Base-by-base conservation (phyloP, 2,797 vertebrate species). In the Percopsis omiscomaycus region DNA sequence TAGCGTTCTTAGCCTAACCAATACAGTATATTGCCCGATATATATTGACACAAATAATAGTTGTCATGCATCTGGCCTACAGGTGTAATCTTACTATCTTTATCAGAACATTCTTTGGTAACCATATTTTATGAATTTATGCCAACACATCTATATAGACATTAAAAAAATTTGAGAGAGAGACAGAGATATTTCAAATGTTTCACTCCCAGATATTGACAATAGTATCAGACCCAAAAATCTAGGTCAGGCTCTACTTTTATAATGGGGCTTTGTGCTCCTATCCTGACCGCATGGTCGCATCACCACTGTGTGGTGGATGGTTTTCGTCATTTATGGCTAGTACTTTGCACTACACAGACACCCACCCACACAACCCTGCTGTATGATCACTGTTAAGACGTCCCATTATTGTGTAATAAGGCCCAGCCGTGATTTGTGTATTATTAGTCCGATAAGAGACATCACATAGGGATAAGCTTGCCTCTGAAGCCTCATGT, bases 401-500 rank as follows among this genome's bases (percentile, higher is more conserved):
- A 58, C 68, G 65, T 73, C 47, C 15, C 44, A 37, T 71, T 62
- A 68, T 60, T 71, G 58, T 50, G 27, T 49, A 48, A 45, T 56
- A 69, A 60, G 29, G 59, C 60, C 59, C 44, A 48, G 57, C 53
- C 50, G 30, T 51, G 64, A 71, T 76, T 61, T 67, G n/a, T 63
- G 46, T 69, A 30, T 76, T 77, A 57, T 80, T 80, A 44, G 65
- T 78, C 32, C 50, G 56, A 77, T 59, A 66, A 55, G 45, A 70
- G 29, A 73, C 47, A 2, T 58, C 55, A 15, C 6, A 48, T 48
- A 48, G 55, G 78, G 70, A 73, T 83, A 78, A 82, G 63, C 37
- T 50, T 68, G 42, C 46, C 70, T 89, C 62, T 82, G 63, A 85
- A 78, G 74, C 84, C 61, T 80, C 66, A 77, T 79, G 55, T 71